Evolutionary conservation across 2,888 invertebrate genomes (phyloP).

Genomic region (Caradrina kadenii): DNA sequence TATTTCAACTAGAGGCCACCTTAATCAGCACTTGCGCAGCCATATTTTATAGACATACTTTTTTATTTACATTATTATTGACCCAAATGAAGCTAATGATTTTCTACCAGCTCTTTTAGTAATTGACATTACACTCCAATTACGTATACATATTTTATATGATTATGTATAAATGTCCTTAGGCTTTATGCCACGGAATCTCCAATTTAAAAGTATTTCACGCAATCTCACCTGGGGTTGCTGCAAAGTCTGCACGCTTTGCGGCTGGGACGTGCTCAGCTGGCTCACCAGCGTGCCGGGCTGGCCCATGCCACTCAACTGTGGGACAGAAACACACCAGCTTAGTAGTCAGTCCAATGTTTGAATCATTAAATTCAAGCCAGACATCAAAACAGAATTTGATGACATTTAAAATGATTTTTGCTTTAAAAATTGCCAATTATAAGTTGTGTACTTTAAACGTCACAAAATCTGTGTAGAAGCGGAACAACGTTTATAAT

Average conservation of each 20-base stretch:
- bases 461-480: conserved; percentile 45
- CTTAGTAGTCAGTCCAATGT: conserved; percentile 1
- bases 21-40: too few relatives aligned
- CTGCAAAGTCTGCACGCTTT: conserved; percentile 77
- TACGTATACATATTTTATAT: too few relatives aligned
- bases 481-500: conserved; percentile 29
- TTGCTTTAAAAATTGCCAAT: conserved; percentile 1
- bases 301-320: conserved; percentile 88
- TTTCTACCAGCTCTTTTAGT: too few relatives aligned
- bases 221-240: conserved; percentile 75
- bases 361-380: conserved; percentile 28
- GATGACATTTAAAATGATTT: conserved; percentile 36
- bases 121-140: too few relatives aligned
- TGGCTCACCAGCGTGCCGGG: conserved; percentile 84
- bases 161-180: too few relatives aligned
- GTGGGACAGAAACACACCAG: conserved; percentile 37
- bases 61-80: too few relatives aligned
- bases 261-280: conserved; percentile 73
- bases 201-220: too few relatives aligned
- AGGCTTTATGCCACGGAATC: too few relatives aligned
- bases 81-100: too few relatives aligned
- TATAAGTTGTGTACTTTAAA: conserved; percentile 13
- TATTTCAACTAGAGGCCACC: too few relatives aligned
- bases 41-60: too few relatives aligned
- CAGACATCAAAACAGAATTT: conserved; percentile 24